Percentiles rank a stretch among this genome's conserved stretches.
Conservation (phyloP, 2,888 invertebrate species). For the Cephus spinipes region DNA sequence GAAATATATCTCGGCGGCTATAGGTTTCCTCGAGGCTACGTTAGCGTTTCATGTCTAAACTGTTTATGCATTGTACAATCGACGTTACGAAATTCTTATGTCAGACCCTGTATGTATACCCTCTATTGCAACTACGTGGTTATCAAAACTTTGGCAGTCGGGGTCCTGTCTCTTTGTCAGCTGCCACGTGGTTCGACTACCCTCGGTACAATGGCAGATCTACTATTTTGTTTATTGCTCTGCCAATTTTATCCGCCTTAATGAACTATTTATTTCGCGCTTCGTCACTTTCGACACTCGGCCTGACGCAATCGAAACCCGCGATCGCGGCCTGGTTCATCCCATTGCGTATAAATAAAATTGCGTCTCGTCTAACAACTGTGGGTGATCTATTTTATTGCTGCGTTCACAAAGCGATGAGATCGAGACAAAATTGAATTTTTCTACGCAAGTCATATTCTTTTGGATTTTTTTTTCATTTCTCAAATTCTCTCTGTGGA, state of each 20-base stretch:
- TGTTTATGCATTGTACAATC: neutral
- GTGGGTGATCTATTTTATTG: neutral
- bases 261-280: neutral
- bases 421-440: neutral
- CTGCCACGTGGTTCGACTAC: neutral
- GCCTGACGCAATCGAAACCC: neutral
- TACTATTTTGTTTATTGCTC: neutral
- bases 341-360: neutral
- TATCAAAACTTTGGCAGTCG: constrained; percentile 18
- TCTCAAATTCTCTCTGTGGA: no score
- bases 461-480: neutral
- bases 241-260: neutral
- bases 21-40: neutral
- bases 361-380: neutral
- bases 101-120: neutral
- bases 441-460: neutral
- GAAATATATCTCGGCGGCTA: constrained; percentile 41
- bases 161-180: neutral
- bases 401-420: neutral
- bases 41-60: neutral
- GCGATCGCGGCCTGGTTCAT: neutral
- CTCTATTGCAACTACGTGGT: neutral
- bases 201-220: neutral
- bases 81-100: constrained; percentile 1
- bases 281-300: neutral